Evolutionary conservation across 2,888 invertebrate species (phyloP).

Genomic region (Stenichneumon culpator): DNA sequence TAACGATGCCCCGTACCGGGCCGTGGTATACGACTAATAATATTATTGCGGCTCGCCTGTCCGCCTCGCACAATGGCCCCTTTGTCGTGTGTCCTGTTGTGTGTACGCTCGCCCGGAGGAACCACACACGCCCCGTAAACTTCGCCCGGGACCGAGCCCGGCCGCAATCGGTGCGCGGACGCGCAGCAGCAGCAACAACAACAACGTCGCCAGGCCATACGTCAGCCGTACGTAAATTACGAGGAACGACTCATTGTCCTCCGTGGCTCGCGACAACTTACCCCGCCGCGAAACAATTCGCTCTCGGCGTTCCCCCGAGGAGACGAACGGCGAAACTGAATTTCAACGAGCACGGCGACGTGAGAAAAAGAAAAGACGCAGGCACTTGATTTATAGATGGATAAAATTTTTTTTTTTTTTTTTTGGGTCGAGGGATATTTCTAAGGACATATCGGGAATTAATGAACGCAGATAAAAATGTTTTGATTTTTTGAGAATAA

Average conservation of each 20-base stretch:
- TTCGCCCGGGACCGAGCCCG: conserved; percentile 23
- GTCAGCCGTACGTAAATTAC: conserved; percentile 72
- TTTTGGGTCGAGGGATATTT: not conserved
- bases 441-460: conserved; percentile 23
- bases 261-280: conserved; percentile 51
- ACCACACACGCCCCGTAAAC: conserved; percentile 60
- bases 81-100: conserved; percentile 75
- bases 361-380: too few species aligned
- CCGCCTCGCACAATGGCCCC: conserved; percentile 78
- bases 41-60: conserved; percentile 75
- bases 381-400: not conserved
- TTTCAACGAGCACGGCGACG: not conserved
- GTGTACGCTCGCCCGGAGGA: conserved; percentile 23
- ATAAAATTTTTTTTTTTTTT: conserved; percentile 22
- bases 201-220: conserved; percentile 17
- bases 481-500: conserved; percentile 82
- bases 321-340: conserved; percentile 34
- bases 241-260: conserved; percentile 74
- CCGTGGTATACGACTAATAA: conserved; percentile 76
- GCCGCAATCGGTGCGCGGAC: conserved; percentile 41
- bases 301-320: conserved; percentile 2
- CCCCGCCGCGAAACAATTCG: conserved; percentile 36
- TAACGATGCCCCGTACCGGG: conserved; percentile 25
- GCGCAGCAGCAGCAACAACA: conserved; percentile 57
- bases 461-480: conserved; percentile 1